These are phyloP conservation scores for Pseudachorutes palmiensis DNA, from an alignment of 1,140 invertebrate genomes.

Conservation along the genomic window DNA sequence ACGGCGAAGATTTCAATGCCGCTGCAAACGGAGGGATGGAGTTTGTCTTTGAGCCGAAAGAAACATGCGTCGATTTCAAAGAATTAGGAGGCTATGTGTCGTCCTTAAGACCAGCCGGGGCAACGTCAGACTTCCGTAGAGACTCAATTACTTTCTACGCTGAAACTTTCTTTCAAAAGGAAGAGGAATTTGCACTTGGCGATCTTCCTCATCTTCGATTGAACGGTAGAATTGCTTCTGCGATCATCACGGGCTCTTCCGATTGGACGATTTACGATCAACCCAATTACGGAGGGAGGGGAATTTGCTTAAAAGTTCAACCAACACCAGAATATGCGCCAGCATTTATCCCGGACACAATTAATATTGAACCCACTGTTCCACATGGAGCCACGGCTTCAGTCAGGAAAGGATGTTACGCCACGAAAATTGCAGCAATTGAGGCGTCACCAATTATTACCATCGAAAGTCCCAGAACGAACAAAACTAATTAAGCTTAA, in stretches of 20 bases:
- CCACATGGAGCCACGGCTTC: constrained; percentile 23
- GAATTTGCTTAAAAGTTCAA: constrained; percentile 18
- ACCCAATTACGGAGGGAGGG: constrained; percentile 21
- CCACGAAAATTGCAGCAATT: too few relatives aligned
- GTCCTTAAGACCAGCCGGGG: constrained; percentile 34
- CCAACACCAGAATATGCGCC: not conserved
- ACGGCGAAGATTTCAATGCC: constrained; percentile 29
- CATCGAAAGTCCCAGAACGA: too few relatives aligned
- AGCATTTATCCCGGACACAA: constrained; percentile 14
- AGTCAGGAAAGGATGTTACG: constrained; percentile 25
- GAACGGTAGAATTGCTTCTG: constrained; percentile 2
- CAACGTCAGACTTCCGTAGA: constrained; percentile 22
- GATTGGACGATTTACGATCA: constrained; percentile 33
- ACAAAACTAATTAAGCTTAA: too few relatives aligned
- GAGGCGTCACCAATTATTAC: too few relatives aligned
- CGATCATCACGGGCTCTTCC: constrained; percentile 20
- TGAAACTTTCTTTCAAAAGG: constrained; percentile 33
- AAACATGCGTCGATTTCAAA: constrained; percentile 29
- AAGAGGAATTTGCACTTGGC: constrained; percentile 19
- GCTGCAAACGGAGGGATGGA: constrained; percentile 17
- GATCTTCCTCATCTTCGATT: constrained; percentile 22
- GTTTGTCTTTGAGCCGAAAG: constrained; percentile 28
- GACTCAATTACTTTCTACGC: constrained; percentile 36
- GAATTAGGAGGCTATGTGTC: constrained; percentile 19
- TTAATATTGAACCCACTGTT: not conserved